Conservation (phyloP, 2,797 vertebrate species). For the Anomalospiza imberbis region DNA sequence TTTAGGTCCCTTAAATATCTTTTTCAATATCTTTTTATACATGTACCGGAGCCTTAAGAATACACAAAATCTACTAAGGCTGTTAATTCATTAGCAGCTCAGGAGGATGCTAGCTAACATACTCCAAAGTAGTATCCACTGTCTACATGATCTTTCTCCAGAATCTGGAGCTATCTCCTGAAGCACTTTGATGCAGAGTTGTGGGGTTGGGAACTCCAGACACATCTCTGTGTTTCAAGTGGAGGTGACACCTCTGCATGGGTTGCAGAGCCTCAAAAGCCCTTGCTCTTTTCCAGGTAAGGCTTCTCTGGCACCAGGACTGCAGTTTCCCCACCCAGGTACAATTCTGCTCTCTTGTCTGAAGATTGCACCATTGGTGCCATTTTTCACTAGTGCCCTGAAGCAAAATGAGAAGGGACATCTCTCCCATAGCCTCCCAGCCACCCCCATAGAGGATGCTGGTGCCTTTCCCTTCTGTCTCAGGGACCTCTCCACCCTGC, state of each 20-base stretch:
- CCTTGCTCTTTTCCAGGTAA: background rate
- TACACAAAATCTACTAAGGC: background rate
- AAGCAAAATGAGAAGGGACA: background rate
- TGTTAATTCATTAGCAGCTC: background rate
- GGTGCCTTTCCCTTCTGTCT: background rate
- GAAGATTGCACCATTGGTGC: background rate
- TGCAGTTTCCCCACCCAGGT: background rate
- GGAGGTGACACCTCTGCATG: background rate
- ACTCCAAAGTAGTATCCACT: background rate
- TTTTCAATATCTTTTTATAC: background rate
- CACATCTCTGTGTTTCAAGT: rapidly evolving
- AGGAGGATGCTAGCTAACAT: background rate
- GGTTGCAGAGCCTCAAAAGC: background rate
- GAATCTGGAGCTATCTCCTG: background rate
- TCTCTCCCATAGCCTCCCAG: background rate
- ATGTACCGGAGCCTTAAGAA: background rate
- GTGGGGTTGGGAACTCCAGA: background rate
- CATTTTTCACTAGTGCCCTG: background rate
- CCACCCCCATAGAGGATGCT: background rate
- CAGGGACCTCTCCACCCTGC: background rate
- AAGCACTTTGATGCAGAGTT: background rate
- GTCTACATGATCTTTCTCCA: background rate
- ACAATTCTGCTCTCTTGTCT: background rate
- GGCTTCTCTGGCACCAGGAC: background rate
- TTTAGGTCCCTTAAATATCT: background rate